Conservation (phyloP, 2,113 vertebrate species). For the Gadus macrocephalus region DNA sequence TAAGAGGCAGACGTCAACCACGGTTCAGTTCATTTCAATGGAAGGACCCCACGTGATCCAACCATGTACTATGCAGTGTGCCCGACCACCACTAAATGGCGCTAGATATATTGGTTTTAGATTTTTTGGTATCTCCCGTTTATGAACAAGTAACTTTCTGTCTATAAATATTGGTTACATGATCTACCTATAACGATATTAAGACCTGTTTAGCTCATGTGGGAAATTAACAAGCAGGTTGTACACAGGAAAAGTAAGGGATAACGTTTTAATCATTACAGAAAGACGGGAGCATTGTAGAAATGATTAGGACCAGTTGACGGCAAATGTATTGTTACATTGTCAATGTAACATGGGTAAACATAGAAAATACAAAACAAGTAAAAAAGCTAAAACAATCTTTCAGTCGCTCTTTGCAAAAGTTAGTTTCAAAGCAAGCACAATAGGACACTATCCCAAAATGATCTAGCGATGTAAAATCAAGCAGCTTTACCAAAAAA, state of each 20-base stretch:
- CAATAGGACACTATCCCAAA: conserved; percentile 41
- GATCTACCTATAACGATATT: too few relatives aligned
- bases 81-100: background rate
- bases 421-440: conserved; percentile 36
- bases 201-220: too few relatives aligned
- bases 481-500: conserved; percentile 44
- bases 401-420: conserved; percentile 40
- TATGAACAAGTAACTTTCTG: too few relatives aligned
- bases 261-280: too few relatives aligned
- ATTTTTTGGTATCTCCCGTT: too few relatives aligned
- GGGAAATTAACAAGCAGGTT: too few relatives aligned
- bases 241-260: too few relatives aligned
- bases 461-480: conserved; percentile 47
- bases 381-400: conserved; percentile 51
- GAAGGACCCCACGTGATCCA: background rate
- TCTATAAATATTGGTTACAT: too few relatives aligned
- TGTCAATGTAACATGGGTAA: too few relatives aligned
- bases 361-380: conserved; percentile 51
- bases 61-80: background rate
- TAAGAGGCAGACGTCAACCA: background rate
- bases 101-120: background rate
- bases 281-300: too few relatives aligned
- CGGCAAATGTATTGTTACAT: too few relatives aligned
- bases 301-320: too few relatives aligned
- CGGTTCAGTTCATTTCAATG: background rate